Conservation (phyloP, 2,888 invertebrate genomes). For the Nasonia oneida region DNA sequence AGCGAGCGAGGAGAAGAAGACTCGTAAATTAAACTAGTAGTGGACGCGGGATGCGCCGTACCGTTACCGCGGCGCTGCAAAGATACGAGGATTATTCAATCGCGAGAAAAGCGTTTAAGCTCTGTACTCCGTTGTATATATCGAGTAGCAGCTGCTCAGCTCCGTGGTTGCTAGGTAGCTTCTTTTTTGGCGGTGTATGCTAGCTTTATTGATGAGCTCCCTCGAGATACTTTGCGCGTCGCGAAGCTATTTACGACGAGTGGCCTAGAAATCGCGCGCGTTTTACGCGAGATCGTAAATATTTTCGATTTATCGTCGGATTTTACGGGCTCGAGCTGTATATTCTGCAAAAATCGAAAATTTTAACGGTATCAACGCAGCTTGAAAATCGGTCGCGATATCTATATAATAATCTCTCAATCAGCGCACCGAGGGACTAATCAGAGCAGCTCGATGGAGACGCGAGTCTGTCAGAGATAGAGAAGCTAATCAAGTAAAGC, state of each 20-base stretch:
- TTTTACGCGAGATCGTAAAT: slow-evolving; percentile 10
- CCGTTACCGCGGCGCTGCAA: slow-evolving; percentile 8
- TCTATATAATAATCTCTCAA: slow-evolving; percentile 16
- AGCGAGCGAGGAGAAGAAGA: background rate
- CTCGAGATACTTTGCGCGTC: background rate
- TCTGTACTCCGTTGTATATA: too few species aligned
- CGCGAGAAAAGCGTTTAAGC: slow-evolving; percentile 37
- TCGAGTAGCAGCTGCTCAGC: background rate
- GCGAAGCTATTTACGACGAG: background rate
- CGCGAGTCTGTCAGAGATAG: slow-evolving; percentile 18
- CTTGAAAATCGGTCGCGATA: background rate
- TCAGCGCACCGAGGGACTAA: background rate
- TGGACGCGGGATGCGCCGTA: slow-evolving; percentile 24
- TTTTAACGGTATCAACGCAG: background rate
- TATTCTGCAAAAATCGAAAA: too few species aligned
- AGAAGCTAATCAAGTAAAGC: slow-evolving; percentile 21
- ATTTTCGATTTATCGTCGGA: slow-evolving; percentile 5
- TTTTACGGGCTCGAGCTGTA: too few species aligned
- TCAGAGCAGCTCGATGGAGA: background rate
- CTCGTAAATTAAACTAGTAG: slow-evolving; percentile 40
- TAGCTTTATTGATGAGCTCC: background rate
- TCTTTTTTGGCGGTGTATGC: background rate
- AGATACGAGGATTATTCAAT: slow-evolving; percentile 29
- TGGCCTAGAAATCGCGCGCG: background rate
- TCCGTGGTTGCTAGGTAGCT: background rate